These are phyloP conservation scores for Patagioenas fasciata DNA, from an alignment of 2,113 vertebrate genomes.

Conservation along the genomic window DNA sequence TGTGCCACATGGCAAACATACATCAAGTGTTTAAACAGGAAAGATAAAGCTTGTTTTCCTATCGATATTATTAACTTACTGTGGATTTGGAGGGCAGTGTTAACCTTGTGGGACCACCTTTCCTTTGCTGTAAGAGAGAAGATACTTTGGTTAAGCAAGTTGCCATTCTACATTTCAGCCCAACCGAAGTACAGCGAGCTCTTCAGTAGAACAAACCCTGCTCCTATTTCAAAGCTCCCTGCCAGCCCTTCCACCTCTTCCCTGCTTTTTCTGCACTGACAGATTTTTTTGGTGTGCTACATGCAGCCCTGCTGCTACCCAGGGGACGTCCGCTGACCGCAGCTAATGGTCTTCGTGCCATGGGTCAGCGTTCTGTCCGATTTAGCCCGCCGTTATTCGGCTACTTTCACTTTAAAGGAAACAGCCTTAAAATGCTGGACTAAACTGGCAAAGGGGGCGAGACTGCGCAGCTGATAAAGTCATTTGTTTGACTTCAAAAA, in stretches of 20 bases:
- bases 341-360: background rate
- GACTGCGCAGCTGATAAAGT: background rate
- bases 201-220: background rate
- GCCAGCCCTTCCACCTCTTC: background rate
- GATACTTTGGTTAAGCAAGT: background rate
- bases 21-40: constrained; percentile 13
- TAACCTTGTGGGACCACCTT: constrained; percentile 96
- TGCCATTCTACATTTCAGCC: background rate
- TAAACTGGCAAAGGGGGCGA: background rate
- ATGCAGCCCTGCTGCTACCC: background rate
- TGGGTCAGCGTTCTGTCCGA: background rate
- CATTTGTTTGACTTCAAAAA: background rate
- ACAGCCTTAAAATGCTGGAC: background rate
- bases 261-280: background rate
- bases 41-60: constrained; percentile 34
- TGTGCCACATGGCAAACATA: background rate
- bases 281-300: background rate
- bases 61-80: constrained; percentile 77
- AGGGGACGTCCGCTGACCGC: background rate
- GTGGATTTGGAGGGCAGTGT: constrained; percentile 99
- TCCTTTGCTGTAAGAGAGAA: constrained; percentile 88
- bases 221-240: background rate
- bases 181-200: background rate
- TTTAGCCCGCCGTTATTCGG: background rate
- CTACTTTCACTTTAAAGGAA: constrained; percentile 16